phyloP scores from a whole-genome alignment of 2,888 invertebrate species.

The Rapana venosa region DNA sequence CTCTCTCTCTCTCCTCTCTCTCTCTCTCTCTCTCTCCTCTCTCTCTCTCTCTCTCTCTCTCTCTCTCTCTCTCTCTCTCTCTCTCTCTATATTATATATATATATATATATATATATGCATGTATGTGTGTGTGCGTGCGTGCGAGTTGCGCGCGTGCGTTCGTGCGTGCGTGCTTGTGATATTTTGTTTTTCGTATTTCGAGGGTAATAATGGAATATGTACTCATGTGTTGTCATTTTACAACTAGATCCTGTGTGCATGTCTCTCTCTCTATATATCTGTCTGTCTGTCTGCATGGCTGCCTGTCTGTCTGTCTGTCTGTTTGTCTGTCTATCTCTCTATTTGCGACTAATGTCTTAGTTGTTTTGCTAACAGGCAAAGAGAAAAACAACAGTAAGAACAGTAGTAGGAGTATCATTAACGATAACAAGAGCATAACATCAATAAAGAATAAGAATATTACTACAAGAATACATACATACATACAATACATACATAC shows the following conservation, averaged over 20 bases:
- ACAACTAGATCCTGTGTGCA: not conserved
- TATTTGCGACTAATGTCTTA: not conserved
- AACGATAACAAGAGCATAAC: too few species aligned
- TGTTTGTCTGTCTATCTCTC: not conserved
- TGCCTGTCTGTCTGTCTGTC: not conserved
- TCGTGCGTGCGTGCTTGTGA: not conserved
- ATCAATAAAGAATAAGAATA: too few species aligned
- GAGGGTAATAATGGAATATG: not conserved
- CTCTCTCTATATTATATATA: too few species aligned
- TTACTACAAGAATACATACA: too few species aligned
- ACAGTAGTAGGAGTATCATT: too few species aligned
- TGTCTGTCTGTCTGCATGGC: too few species aligned
- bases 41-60: too few species aligned
- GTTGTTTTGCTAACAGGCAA: not conserved
- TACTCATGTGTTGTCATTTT: not conserved
- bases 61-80: too few species aligned
- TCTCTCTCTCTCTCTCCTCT: not conserved
- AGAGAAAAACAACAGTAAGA: not conserved
- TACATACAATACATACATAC: too few species aligned
- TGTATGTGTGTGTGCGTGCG: not conserved
- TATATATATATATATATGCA: too few species aligned
- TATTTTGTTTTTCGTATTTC: not conserved
- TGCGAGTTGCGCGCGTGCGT: not conserved
- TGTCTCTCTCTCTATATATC: not conserved
- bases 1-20: not conserved